Base-by-base conservation (phyloP, 92 coral and sea anemone genomes). In the Epizoanthus scotinus region DNA sequence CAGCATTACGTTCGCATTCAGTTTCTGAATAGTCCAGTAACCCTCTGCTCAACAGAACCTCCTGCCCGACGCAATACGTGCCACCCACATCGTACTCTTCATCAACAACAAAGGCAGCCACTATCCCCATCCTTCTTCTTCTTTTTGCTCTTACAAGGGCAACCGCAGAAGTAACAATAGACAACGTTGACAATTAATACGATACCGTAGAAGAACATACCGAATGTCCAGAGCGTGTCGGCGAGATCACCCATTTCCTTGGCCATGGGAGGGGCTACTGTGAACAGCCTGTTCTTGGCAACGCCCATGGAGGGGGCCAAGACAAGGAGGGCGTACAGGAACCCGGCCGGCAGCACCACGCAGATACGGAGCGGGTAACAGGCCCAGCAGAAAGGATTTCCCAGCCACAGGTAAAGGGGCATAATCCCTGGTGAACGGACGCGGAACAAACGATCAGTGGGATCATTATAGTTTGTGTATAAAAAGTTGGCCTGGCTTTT, bases 371-470 rank as follows among this genome's bases (percentile, higher is more conserved):
- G 84, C 28, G 97, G 97, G 81, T 92, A 92, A 13, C 97, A 92
- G 14, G 97, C 97, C 97, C 97, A 92, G 73, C 99, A 95, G 92
- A 93, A 95, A 0, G 99, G 99, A 63, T 94, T 94, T 26, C 99
- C 99, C 38, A 95, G 88, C 99, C 99, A 95, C 49, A 95, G 83
- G 87, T 93, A 95, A 67, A 95, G 85, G 2, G 99, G 99, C 50
- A 95, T 86, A 79, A 95, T 95, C 6, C 99, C 99, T 95, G 84
- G 28, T 63, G 57, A 52, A 21, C 4, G 26, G 14, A 54, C 29
- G 7, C 21, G 14, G 62, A 54, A 53, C 14, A 38, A 25, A 13
- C 2, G 24, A 25, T 12, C 38, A 81, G 19, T 5, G 2, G 17
- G 17, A 22, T 12, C 67, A 59, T 40, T 40, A 47, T 47, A 47